Evolutionary conservation across 1,140 invertebrate genomes (phyloP), one percentile per base, ranked within the genome.

Genomic region (Forficula auricularia): DNA sequence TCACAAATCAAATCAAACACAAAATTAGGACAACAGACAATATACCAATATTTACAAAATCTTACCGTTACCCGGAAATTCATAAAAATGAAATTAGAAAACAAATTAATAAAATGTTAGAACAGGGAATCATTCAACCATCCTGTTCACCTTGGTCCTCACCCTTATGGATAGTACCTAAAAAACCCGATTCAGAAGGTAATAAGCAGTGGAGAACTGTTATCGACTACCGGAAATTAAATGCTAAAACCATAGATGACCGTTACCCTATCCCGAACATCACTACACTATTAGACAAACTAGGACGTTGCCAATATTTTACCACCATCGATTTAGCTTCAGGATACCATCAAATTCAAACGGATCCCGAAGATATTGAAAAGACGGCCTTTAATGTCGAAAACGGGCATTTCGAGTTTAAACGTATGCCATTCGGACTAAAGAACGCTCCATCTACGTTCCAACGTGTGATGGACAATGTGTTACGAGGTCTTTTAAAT

Each of bases 251-350:
- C 8, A 49, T 61, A 18, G 54, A 52, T 7, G 67, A 73, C 50
- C 52, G 46, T 32, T 74, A 63, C 51, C 70, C 71, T 0, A 37
- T 75, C 6, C 69, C 70, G 7, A 47, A 61, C 10, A 70, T 72
- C 10, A 54, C 58, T 3, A 63, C 69, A 13, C 60, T 60, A 18
- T 42, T 64, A 38, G 61, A 70, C 46, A 54, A 57, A 20, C 40
- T 72, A n/a, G 57, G 57, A 3, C 58, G 59, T 13, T 52, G 54
- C 30, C 55, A 53, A 36, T 66, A 60, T 47, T 72, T 71, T 47
- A 53, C 57, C 2, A 60, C 59, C 1, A 43, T 72, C 1, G 69
- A 73, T 51, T 41, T 70, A 10, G 52, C 53, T 0, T 57, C 52
- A 15, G 67, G 62, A 0, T 70, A 63, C 44, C 58, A 52, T 50